Conservation (phyloP, 37 sponge, comb jelly and placozoan genomes). For the Agelas oroides region DNA sequence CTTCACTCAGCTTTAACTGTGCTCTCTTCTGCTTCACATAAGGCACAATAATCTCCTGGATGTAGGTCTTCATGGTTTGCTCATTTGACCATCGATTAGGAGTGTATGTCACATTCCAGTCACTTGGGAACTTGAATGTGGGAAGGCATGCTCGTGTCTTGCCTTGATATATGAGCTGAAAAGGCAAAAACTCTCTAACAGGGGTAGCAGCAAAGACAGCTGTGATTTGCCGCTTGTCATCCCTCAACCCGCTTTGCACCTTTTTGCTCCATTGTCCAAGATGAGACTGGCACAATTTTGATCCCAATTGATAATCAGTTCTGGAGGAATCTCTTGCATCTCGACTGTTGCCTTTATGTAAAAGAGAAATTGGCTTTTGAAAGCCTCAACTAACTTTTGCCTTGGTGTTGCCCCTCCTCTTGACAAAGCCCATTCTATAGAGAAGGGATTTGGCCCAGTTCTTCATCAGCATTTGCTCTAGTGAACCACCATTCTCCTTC, state of each 20-base stretch:
- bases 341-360: slow-evolving; percentile 33
- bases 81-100: slow-evolving; percentile 73
- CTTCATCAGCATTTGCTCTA: slow-evolving; percentile 25
- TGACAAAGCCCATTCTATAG: slow-evolving; percentile 49
- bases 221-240: slow-evolving; percentile 70
- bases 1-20: slow-evolving; percentile 12
- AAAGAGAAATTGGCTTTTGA: slow-evolving; percentile 42
- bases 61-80: slow-evolving; percentile 47
- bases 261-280: slow-evolving; percentile 57
- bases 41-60: slow-evolving; percentile 56
- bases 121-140: slow-evolving; percentile 21
- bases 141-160: slow-evolving; percentile 56
- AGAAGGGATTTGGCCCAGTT: slow-evolving; percentile 66
- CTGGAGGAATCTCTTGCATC: slow-evolving; percentile 39
- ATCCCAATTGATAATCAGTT: slow-evolving; percentile 64
- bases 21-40: slow-evolving; percentile 32
- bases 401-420: slow-evolving; percentile 37
- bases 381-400: slow-evolving; percentile 31
- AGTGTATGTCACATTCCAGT: slow-evolving; percentile 52
- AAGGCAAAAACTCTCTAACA: slow-evolving; percentile 39
- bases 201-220: slow-evolving; percentile 47
- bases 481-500: slow-evolving; percentile 38
- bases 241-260: slow-evolving; percentile 36
- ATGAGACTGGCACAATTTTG: slow-evolving; percentile 49
- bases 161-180: slow-evolving; percentile 58